phyloP scores from a whole-genome alignment of 2,113 vertebrate species.

The Zosterops japonicus region DNA sequence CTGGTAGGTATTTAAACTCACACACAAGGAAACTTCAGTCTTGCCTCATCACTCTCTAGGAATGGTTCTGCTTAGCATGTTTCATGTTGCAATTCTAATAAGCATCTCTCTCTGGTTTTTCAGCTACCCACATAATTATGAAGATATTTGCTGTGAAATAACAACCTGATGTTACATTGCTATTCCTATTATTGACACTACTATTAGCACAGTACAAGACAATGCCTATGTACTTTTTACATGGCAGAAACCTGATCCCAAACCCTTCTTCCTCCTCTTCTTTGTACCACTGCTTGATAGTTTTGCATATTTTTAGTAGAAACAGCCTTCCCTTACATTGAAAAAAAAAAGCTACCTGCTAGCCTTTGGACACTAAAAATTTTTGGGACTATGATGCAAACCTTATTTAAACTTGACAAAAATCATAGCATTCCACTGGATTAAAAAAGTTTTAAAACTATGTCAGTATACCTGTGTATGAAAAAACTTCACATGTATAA shows the following conservation, averaged over 20 bases:
- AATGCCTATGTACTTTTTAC: not conserved
- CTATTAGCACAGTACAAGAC: not conserved
- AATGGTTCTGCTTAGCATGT: conserved; percentile 42
- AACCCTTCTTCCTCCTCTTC: not conserved
- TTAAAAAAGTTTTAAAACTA: not conserved
- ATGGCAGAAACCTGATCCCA: not conserved
- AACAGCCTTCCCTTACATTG: not conserved
- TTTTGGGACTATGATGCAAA: not conserved
- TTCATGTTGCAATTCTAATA: conserved; percentile 32
- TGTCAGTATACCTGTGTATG: not conserved
- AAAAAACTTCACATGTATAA: not conserved
- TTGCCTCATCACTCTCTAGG: conserved; percentile 58
- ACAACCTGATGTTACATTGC: not conserved
- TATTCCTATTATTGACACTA: not conserved
- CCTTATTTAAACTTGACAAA: not conserved
- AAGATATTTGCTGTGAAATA: conserved; percentile 9
- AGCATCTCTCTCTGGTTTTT: conserved; percentile 13
- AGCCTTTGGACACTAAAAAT: conserved; percentile 22
- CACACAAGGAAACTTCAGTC: conserved; percentile 28
- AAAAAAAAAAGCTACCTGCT: conserved; percentile 26
- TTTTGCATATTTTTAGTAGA: not conserved
- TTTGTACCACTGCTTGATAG: not conserved
- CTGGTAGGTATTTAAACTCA: conserved; percentile 44
- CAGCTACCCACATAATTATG: conserved; percentile 33
- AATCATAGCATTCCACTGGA: not conserved